Conservation (phyloP, 2,113 vertebrate species). For the Acanthochromis polyacanthus region DNA sequence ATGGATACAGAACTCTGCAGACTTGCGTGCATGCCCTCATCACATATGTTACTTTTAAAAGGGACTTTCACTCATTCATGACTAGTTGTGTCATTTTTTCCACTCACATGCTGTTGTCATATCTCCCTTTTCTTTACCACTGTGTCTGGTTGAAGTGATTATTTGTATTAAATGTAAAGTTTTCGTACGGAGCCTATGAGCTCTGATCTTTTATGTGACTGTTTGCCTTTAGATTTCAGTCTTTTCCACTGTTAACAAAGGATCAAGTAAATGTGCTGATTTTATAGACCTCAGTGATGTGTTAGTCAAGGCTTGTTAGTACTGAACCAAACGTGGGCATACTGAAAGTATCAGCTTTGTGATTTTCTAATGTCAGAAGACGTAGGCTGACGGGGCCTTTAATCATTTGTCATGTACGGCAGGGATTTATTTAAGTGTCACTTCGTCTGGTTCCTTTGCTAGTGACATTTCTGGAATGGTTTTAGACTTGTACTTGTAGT, state of each 20-base stretch:
- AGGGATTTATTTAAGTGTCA: slow-evolving; percentile 72
- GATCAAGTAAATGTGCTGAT: slow-evolving; percentile 62
- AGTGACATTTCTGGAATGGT: slow-evolving; percentile 70
- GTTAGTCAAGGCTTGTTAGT: slow-evolving; percentile 53
- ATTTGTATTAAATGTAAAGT: slow-evolving; percentile 67
- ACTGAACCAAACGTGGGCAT: slow-evolving; percentile 40
- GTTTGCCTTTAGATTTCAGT: slow-evolving; percentile 61
- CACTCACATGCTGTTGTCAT: slow-evolving; percentile 59
- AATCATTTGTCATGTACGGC: slow-evolving; percentile 76
- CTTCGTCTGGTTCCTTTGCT: slow-evolving; percentile 51
- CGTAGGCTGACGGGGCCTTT: slow-evolving; percentile 60
- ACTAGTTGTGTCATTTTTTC: slow-evolving; percentile 75
- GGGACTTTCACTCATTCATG: slow-evolving; percentile 55
- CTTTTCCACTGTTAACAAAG: slow-evolving; percentile 65
- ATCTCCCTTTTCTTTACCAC: slow-evolving; percentile 43
- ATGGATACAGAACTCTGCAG: slow-evolving; percentile 24
- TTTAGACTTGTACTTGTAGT: slow-evolving; percentile 67
- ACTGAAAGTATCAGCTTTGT: slow-evolving; percentile 41
- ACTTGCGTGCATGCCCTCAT: slow-evolving; percentile 59
- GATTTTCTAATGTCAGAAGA: slow-evolving; percentile 60
- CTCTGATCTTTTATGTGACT: slow-evolving; percentile 75
- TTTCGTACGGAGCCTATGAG: slow-evolving; percentile 64
- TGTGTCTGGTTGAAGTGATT: slow-evolving; percentile 64
- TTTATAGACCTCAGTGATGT: slow-evolving; percentile 72
- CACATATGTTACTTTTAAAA: slow-evolving; percentile 65